Evolutionary conservation across 2,888 invertebrate species (phyloP).

Genomic region (Brachypalpus laphriformis): DNA sequence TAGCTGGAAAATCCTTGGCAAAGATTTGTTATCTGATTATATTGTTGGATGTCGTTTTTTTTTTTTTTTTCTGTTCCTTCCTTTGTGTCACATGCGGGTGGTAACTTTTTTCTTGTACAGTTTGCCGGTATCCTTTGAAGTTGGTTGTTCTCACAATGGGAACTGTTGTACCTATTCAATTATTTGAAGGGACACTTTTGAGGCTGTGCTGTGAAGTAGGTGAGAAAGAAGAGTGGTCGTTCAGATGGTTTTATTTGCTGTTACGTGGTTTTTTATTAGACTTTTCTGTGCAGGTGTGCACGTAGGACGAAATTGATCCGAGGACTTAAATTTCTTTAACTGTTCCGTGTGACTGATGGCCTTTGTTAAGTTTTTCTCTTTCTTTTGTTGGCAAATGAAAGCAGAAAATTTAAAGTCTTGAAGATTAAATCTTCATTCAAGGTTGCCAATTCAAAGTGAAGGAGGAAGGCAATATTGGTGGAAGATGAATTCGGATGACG

Average conservation of each 20-base stretch:
- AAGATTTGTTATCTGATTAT: constrained; percentile 38
- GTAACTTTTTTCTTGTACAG: constrained; percentile 9
- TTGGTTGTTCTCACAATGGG: constrained; percentile 19
- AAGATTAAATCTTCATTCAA: neutral
- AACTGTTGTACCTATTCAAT: constrained; percentile 37
- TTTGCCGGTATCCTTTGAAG: constrained; percentile 42
- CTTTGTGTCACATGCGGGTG: constrained; percentile 50
- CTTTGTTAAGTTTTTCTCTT: neutral
- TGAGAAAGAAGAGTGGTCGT: neutral
- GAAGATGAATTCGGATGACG: too few species aligned
- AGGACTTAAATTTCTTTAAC: neutral
- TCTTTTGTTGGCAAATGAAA: neutral
- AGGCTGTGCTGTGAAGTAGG: neutral
- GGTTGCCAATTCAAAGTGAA: too few species aligned
- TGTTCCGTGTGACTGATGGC: neutral
- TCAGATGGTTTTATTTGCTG: constrained; percentile 14
- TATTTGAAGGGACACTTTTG: constrained; percentile 27
- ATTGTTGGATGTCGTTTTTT: neutral
- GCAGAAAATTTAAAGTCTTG: neutral
- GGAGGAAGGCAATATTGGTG: too few species aligned
- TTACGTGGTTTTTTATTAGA: neutral
- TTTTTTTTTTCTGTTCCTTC: neutral
- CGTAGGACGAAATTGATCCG: neutral
- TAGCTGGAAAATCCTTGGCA: constrained; percentile 6
- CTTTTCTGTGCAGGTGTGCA: neutral